Evolutionary conservation across 2,113 vertebrate genomes (phyloP), one percentile per base, ranked within the genome.

Genomic region (Symphodus melops): DNA sequence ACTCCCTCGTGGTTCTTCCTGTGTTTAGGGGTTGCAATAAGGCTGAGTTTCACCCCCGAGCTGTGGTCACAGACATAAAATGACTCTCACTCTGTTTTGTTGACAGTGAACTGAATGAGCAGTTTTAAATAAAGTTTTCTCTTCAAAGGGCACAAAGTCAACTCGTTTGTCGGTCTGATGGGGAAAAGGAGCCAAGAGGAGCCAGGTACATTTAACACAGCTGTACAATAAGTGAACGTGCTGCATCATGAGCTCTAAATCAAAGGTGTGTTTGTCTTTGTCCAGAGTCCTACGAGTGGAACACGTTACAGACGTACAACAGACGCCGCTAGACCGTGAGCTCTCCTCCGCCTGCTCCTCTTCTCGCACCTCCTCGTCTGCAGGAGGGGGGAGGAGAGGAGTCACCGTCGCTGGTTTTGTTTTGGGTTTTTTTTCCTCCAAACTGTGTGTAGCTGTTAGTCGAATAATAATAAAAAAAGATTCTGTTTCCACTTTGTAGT

Each of bases 131-230:
- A 1, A 11, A 17, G 37, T 89, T 94, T 92, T 92, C 3, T 68
- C 90, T 94, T 12, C 93, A 99, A 33, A 33, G 98, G 97, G 85
- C 96, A 98, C 95, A 98, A 97, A 97, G 93, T 97, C 91, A 97
- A 98, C 91, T 96, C 96, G 74, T 99, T 99, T 94, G 96, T 97
- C 85, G 98, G 97, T 86, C 95, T 99, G 92, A 99, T 99, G 97
- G 98, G 98, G 72, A 99, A 98, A 95, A 95, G 98, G 92, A 96
- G 96, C 93, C 90, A 93, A 79, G 96, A 97, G 93, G 95, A 95
- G 87, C 95, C 96, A 92, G 97, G 97, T 98, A 92, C 8, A 39
- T 72, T n/a, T 42, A 20, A 3, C 4, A 28, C 25, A 28, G 14
- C 19, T 14, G 7, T 48, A 17, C 14, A 10, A 39, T 10, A 5